A percentile compares a stretch with the other conserved stretches of the same genome.
These are phyloP conservation scores for Lepas anatifera DNA, from an alignment of 2,888 invertebrate genomes.

Conservation along the genomic window DNA sequence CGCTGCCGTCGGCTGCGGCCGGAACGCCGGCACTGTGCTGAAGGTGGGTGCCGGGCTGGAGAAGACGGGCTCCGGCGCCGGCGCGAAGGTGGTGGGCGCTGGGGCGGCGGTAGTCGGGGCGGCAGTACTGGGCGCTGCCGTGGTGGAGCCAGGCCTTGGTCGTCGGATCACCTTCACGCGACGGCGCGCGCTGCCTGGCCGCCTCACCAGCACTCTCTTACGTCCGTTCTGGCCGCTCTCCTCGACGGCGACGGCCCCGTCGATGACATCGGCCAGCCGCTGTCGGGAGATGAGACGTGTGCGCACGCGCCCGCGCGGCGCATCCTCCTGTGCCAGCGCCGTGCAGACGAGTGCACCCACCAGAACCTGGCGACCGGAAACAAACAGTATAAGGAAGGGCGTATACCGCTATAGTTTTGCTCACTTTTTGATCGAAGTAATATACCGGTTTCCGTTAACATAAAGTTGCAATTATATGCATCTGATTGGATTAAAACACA, in stretches of 20 bases:
- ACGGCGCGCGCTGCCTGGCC: not conserved
- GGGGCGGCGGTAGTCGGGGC: not conserved
- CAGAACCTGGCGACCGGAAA: not conserved
- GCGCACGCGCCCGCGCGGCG: not conserved
- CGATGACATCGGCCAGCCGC: conserved; percentile 9
- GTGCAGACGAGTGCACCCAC: not conserved
- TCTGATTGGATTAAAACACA: too few species aligned
- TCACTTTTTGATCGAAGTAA: too few species aligned
- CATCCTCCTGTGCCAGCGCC: not conserved
- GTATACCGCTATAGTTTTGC: too few species aligned
- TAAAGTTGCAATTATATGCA: too few species aligned
- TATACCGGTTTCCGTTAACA: too few species aligned
- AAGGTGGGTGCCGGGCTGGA: not conserved
- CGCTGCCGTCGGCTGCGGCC: not conserved
- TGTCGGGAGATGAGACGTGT: conserved; percentile 3
- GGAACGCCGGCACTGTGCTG: not conserved
- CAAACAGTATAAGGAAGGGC: too few species aligned
- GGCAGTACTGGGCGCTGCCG: not conserved
- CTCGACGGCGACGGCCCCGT: not conserved
- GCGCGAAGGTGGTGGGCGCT: not conserved
- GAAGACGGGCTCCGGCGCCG: not conserved
- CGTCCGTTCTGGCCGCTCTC: not conserved
- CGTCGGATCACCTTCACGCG: not conserved
- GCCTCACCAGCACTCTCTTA: conserved; percentile 2
- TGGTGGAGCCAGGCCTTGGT: not conserved